Percentiles rank a stretch among this genome's conserved stretches.
These are phyloP conservation scores for Nephotettix cincticeps DNA, from an alignment of 1,140 invertebrate genomes.

Conservation along the genomic window DNA sequence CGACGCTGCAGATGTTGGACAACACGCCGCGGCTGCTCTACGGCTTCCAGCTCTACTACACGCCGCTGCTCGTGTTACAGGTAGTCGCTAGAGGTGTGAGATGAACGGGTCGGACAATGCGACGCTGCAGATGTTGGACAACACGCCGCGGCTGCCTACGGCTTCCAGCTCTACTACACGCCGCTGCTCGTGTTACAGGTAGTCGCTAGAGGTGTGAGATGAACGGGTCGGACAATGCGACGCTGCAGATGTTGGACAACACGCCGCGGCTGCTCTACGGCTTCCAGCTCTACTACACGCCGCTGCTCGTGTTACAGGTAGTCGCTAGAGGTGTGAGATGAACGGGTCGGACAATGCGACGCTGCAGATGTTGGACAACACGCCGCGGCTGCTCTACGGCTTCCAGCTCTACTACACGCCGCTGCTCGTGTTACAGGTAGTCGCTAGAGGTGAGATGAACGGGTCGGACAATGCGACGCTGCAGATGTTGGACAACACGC, in stretches of 20 bases:
- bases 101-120: slow-evolving; percentile 18
- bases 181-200: slow-evolving; percentile 66
- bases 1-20: too few species aligned
- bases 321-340: neutral
- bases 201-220: too few species aligned
- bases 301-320: slow-evolving; percentile 56
- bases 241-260: neutral
- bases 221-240: neutral
- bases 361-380: neutral
- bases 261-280: neutral
- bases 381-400: neutral
- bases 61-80: too few species aligned
- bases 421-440: too few species aligned
- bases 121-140: neutral
- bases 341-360: neutral
- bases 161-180: slow-evolving; percentile 62
- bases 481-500: neutral
- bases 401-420: neutral
- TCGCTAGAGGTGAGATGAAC: slow-evolving; percentile 1
- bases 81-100: neutral
- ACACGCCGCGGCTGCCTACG: slow-evolving; percentile 1
- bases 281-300: slow-evolving; percentile 64
- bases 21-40: too few species aligned
- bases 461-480: neutral
- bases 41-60: too few species aligned